Evolutionary conservation across 2,113 vertebrate species (phyloP).

Genomic region (Laterallus jamaicensis): DNA sequence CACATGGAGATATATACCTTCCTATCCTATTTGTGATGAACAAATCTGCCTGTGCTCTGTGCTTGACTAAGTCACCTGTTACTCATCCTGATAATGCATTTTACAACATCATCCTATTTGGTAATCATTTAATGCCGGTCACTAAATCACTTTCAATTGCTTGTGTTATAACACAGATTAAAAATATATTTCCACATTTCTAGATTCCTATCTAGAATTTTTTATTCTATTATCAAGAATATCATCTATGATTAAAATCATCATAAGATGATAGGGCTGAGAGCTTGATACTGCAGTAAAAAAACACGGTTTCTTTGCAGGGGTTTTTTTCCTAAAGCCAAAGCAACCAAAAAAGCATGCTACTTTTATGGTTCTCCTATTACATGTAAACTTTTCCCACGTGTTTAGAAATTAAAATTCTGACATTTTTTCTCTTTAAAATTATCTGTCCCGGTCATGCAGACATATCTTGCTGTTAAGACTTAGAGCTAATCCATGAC

Average conservation of each 20-base stretch:
- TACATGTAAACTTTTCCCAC: background rate
- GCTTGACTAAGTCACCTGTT: background rate
- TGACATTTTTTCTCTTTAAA: background rate
- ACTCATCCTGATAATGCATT: background rate
- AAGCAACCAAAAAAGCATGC: background rate
- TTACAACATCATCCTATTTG: background rate
- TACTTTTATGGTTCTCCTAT: background rate
- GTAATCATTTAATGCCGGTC: background rate
- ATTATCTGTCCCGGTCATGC: background rate
- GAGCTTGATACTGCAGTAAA: background rate
- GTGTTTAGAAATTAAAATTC: background rate
- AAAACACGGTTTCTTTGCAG: background rate
- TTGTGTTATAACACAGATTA: background rate
- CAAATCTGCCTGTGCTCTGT: background rate
- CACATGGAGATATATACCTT: background rate
- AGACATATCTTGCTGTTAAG: background rate
- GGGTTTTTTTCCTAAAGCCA: background rate
- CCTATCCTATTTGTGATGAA: background rate
- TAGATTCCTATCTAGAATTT: background rate
- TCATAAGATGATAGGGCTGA: background rate
- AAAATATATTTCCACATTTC: background rate
- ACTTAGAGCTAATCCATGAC: background rate
- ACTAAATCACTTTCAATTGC: background rate
- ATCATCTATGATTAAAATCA: background rate
- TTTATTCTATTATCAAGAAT: background rate